A percentile compares a stretch with the other conserved stretches of the same genome.
Evolutionary conservation across 2,113 vertebrate species (phyloP).

Genomic region (Charina bottae): DNA sequence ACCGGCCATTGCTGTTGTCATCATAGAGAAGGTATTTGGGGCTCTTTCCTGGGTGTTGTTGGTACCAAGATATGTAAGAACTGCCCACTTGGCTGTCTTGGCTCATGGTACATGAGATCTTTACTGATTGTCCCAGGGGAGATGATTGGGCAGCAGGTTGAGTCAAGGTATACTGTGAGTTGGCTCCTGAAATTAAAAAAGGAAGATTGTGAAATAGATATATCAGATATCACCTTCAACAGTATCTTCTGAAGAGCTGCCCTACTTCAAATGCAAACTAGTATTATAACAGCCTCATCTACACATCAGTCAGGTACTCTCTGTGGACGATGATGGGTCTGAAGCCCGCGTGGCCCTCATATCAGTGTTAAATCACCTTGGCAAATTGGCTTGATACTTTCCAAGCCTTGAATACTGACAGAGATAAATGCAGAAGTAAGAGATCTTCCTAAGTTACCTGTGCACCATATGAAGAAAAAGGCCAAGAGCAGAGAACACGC

Average conservation of each 20-base stretch:
- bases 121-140: accelerated
- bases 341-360: no score
- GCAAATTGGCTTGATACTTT: no score
- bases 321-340: no score
- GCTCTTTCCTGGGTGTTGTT: neutral
- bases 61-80: accelerated
- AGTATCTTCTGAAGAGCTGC: neutral
- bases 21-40: neutral
- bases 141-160: neutral
- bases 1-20: accelerated
- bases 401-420: no score
- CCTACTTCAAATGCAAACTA: neutral
- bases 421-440: neutral
- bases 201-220: neutral
- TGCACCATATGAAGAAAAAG: neutral
- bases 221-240: neutral
- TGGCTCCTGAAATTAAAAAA: neutral
- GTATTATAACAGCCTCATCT: no score
- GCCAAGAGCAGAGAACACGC: no score
- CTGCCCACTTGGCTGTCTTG: neutral
- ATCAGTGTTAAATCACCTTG: no score
- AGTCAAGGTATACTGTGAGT: neutral
- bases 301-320: no score
- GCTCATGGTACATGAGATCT: neutral
- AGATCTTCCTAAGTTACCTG: neutral